A percentile compares a stretch with the other conserved stretches of the same genome.
These are phyloP conservation scores for Gorsachius goisagi DNA, from an alignment of 2,113 vertebrate species.

Conservation along the genomic window DNA sequence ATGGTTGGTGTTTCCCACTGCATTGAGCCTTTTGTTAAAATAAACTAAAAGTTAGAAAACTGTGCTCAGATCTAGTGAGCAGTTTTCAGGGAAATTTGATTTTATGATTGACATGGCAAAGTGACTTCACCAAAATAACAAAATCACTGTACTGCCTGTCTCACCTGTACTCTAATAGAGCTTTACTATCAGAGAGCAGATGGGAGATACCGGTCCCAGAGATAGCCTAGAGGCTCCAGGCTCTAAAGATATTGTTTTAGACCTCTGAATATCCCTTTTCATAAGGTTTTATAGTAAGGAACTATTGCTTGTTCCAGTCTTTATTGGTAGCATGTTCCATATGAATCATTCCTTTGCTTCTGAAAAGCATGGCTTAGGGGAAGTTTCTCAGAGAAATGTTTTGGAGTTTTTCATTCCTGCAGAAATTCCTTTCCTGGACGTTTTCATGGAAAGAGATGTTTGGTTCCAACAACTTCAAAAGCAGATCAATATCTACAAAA, in stretches of 20 bases:
- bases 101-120: not conserved
- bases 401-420: not conserved
- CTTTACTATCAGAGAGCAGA: not conserved
- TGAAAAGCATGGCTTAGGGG: not conserved
- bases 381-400: not conserved
- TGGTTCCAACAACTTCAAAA: not conserved
- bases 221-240: not conserved
- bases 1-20: not conserved
- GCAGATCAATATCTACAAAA: constrained; percentile 10
- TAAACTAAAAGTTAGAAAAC: not conserved
- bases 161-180: not conserved
- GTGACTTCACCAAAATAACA: not conserved
- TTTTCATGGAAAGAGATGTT: not conserved
- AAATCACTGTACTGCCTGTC: not conserved
- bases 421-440: not conserved
- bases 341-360: not conserved
- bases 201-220: not conserved
- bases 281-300: not conserved
- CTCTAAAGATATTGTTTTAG: not conserved
- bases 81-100: not conserved
- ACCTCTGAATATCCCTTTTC: constrained; percentile 6
- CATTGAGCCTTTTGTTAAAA: not conserved
- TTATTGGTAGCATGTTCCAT: not conserved
- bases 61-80: not conserved
- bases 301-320: not conserved